Conservation (phyloP, 2,797 vertebrate genomes). For the Podarcis siculus region DNA sequence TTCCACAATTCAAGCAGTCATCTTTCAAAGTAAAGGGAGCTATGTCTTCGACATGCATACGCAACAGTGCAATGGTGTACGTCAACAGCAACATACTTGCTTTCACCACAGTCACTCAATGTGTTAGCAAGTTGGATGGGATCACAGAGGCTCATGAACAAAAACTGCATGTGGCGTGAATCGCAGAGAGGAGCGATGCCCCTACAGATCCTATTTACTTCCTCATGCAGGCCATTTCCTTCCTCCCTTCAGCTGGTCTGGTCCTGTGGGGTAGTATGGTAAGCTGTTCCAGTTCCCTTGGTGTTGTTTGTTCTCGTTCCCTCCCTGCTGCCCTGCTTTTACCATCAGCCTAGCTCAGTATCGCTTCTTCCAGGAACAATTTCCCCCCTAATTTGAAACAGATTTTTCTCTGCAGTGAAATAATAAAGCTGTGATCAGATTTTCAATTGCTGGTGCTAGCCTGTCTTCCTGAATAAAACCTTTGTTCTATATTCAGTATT, state of each 20-base stretch:
- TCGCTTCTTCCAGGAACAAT: constrained; percentile 13
- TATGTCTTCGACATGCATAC: too few relatives aligned
- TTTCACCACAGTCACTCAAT: neutral
- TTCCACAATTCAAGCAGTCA: too few relatives aligned
- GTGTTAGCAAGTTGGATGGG: neutral
- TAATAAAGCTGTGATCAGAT: constrained; percentile 9
- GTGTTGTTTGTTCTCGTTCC: neutral
- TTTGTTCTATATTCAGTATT: rapidly evolving
- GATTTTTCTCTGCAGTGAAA: neutral
- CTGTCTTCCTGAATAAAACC: neutral
- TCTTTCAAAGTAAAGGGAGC: too few relatives aligned
- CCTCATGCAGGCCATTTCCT: neutral
- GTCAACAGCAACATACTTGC: neutral
- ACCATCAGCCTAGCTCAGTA: neutral
- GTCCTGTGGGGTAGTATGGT: neutral
- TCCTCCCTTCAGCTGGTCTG: neutral
- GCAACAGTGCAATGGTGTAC: too few relatives aligned
- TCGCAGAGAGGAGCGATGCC: neutral
- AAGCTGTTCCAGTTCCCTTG: neutral
- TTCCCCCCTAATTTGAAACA: constrained; percentile 38
- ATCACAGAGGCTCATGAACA: neutral
- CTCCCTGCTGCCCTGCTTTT: neutral
- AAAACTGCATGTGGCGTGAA: neutral
- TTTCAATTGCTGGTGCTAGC: neutral
- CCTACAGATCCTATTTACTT: neutral